These are phyloP conservation scores for Nephila pilipes DNA, from an alignment of 1,140 invertebrate species.

Conservation along the genomic window DNA sequence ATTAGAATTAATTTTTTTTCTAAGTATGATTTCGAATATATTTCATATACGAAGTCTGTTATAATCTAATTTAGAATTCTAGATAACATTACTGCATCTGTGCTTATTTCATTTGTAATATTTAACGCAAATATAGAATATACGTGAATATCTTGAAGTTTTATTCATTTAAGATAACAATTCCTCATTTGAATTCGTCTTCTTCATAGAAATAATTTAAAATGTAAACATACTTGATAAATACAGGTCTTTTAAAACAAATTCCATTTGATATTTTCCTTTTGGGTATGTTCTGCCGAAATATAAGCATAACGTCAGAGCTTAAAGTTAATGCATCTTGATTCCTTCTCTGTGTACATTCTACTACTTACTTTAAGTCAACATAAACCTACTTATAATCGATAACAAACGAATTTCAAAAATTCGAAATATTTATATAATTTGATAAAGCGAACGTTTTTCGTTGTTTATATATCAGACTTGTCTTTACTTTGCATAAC, in stretches of 20 bases:
- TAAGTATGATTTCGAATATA: too few species aligned
- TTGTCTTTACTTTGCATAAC: background rate
- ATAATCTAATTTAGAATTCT: too few species aligned
- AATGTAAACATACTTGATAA: background rate
- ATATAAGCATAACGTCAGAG: background rate
- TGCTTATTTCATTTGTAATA: too few species aligned
- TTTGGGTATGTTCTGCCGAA: background rate
- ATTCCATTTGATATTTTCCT: background rate
- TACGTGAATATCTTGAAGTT: too few species aligned
- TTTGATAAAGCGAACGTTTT: background rate
- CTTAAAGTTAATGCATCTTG: background rate
- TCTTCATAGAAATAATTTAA: background rate
- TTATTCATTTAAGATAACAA: background rate
- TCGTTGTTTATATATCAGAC: background rate
- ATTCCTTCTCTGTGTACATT: background rate
- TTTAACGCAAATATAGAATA: too few species aligned
- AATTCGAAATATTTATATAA: background rate
- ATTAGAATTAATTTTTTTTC: too few species aligned
- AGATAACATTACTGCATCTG: too few species aligned
- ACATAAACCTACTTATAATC: background rate
- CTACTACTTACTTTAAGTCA: background rate
- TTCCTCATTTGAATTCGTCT: background rate
- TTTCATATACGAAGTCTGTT: too few species aligned
- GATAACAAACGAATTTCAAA: background rate
- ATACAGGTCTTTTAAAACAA: background rate